phyloP scores from a whole-genome alignment of 1,140 invertebrate species.

The Mya arenaria region DNA sequence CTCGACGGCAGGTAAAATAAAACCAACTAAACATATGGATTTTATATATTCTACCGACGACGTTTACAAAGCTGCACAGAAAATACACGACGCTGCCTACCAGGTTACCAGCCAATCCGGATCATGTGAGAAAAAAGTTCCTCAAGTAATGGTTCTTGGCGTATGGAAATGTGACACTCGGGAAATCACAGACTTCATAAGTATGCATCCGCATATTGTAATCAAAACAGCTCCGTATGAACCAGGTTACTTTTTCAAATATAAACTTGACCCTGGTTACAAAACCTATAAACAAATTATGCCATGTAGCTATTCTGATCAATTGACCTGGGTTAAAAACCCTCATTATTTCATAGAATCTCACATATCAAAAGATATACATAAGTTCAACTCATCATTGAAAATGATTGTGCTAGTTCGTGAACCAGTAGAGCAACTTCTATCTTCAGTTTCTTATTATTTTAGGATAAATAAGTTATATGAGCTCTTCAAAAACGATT shows the following conservation, averaged over 20 bases:
- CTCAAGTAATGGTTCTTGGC: not conserved
- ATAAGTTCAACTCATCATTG: not conserved
- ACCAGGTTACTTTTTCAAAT: not conserved
- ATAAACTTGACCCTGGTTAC: not conserved
- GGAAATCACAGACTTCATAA: not conserved
- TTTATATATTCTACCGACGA: no score
- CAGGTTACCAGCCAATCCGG: no score
- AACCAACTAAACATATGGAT: no score
- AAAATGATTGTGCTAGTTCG: not conserved
- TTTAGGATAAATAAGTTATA: not conserved
- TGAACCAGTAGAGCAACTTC: not conserved
- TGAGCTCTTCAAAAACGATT: not conserved
- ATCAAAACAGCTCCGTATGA: not conserved
- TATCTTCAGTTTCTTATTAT: not conserved
- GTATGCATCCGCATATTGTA: not conserved
- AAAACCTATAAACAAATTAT: not conserved
- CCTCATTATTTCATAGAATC: not conserved
- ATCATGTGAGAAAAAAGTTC: not conserved
- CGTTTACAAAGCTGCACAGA: no score
- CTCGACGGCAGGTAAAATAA: no score
- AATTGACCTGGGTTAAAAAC: not conserved
- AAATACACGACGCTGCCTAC: no score
- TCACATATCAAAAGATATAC: not conserved
- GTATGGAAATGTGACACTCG: not conserved
- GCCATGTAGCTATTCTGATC: slow-evolving; percentile 1